Conservation (phyloP, 2,797 vertebrate genomes). For the Knipowitschia caucasica region DNA sequence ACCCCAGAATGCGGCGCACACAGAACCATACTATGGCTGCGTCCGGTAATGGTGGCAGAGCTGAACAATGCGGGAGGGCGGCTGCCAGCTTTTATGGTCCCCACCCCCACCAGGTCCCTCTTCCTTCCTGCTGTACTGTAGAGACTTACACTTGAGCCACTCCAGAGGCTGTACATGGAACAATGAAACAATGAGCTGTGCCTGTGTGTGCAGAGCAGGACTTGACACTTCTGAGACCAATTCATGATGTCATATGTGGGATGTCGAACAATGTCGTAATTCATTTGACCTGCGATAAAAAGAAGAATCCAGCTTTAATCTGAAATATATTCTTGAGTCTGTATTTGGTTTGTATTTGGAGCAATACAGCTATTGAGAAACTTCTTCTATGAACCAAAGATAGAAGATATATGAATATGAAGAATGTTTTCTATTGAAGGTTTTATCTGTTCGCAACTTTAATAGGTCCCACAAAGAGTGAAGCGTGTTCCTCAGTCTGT, state of each 20-base stretch:
- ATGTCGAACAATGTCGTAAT: conserved; percentile 1
- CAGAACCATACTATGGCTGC: conserved; percentile 64
- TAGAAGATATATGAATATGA: too few relatives aligned
- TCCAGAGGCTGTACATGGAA: conserved; percentile 58
- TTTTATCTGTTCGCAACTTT: too few relatives aligned
- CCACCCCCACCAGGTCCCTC: conserved; percentile 71
- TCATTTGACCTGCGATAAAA: background rate
- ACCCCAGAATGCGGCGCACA: conserved; percentile 70
- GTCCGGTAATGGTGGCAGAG: conserved; percentile 57
- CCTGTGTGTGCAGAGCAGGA: conserved; percentile 20
- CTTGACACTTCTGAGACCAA: conserved; percentile 42
- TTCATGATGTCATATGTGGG: conserved; percentile 23
- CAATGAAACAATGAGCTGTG: conserved; percentile 71
- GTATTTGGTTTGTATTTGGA: background rate
- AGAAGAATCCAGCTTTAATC: background rate
- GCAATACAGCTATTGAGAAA: too few relatives aligned
- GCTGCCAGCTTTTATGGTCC: conserved; percentile 75
- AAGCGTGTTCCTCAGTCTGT: too few relatives aligned
- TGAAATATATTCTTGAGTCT: background rate
- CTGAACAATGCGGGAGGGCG: conserved; percentile 78
- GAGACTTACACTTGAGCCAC: conserved; percentile 69
- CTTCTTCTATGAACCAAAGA: too few relatives aligned
- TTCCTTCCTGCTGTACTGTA: conserved; percentile 81
- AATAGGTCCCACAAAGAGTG: too few relatives aligned
- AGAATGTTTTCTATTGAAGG: too few relatives aligned